phyloP scores from a whole-genome alignment of 2,113 vertebrate species.

The Fregetta grallaria region DNA sequence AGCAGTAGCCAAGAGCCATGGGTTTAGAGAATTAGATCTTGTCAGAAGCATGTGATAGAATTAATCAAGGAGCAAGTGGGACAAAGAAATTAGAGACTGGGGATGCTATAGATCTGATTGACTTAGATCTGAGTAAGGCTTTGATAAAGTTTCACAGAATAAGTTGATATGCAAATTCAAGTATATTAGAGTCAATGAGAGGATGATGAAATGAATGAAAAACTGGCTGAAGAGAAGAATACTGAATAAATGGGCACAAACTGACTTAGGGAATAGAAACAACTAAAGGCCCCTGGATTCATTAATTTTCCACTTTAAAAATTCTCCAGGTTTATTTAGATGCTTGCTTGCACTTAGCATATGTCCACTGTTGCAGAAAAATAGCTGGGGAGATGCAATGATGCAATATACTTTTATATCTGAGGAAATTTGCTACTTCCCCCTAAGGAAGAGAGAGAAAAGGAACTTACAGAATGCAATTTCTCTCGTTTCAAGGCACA shows the following conservation, averaged over 20 bases:
- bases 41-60: constrained; percentile 20
- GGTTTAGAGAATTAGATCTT: constrained; percentile 27
- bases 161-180: constrained; percentile 19
- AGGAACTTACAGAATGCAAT: neutral
- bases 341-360: neutral
- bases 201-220: neutral
- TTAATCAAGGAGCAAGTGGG: constrained; percentile 12
- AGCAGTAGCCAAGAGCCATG: neutral
- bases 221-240: neutral
- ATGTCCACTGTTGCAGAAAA: neutral
- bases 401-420: neutral
- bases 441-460: neutral
- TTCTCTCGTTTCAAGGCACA: neutral
- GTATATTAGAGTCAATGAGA: neutral
- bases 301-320: neutral
- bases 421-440: neutral
- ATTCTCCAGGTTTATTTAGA: neutral
- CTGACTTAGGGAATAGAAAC: neutral
- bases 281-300: neutral
- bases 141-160: constrained; percentile 22
- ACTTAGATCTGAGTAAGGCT: neutral
- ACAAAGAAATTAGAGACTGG: constrained; percentile 28
- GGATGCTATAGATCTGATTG: neutral
- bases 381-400: neutral
- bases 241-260: neutral